Percentiles rank a stretch among this genome's conserved stretches.
Conservation (phyloP, 2,888 invertebrate species). For the Apocheima hispidaria region DNA sequence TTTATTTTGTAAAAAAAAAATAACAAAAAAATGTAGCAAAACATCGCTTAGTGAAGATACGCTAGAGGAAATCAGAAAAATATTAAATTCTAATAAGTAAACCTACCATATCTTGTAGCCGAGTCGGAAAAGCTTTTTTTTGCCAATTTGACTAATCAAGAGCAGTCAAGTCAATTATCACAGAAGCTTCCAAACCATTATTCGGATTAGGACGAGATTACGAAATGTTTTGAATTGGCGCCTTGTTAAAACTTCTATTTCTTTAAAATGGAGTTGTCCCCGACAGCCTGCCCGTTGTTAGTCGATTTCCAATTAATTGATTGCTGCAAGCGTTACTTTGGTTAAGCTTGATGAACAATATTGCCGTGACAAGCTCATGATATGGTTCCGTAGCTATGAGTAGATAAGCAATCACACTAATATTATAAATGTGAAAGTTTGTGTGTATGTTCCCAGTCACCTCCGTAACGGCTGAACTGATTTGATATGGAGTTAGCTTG, state of each 20-base stretch:
- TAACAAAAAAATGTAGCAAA: too few relatives aligned
- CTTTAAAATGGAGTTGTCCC: constrained; percentile 1
- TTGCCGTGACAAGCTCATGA: too few relatives aligned
- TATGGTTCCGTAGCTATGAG: too few relatives aligned
- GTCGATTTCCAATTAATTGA: background rate
- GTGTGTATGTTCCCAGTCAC: too few relatives aligned
- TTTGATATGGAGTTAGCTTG: too few relatives aligned
- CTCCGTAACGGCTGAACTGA: too few relatives aligned
- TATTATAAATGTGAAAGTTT: too few relatives aligned
- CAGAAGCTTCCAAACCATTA: constrained; percentile 4
- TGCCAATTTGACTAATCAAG: constrained; percentile 15
- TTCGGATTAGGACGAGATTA: constrained; percentile 6
- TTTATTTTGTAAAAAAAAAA: too few relatives aligned
- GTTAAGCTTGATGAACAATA: background rate
- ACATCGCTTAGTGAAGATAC: too few relatives aligned
- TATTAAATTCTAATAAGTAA: background rate
- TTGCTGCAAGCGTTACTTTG: background rate
- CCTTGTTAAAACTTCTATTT: constrained; percentile 9
- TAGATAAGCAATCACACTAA: too few relatives aligned
- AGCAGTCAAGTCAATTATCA: constrained; percentile 15
- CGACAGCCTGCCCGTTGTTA: background rate
- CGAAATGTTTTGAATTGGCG: constrained; percentile 2
- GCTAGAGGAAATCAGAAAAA: background rate
- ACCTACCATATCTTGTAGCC: background rate
- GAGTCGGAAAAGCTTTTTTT: background rate